Evolutionary conservation across 2,888 invertebrate species (phyloP), one percentile per base, ranked within the genome.

Genomic region (Meghimatium bilineatum): DNA sequence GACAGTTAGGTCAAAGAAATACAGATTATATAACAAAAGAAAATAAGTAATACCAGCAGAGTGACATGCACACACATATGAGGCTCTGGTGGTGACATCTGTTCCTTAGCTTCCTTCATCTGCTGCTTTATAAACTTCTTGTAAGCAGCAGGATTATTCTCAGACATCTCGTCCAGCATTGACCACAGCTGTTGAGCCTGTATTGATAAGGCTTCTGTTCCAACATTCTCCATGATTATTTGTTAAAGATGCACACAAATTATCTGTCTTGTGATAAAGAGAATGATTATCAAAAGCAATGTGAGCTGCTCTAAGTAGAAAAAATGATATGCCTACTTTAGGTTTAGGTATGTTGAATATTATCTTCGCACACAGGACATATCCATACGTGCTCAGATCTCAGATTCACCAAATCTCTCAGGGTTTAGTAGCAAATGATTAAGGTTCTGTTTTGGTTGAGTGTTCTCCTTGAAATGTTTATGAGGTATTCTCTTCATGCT

Each of bases 101-200:
- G 86, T 79, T 91, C 90, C 72, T 90, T 89, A 12, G 90, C 91
- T 38, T 93, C 93, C 75, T 89, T 89, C 81, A 90, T 87, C 80
- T 93, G 91, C 87, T 91, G 92, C 78, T 93, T 91, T 71, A 93
- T 93, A 81, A 93, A 93, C 76, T 90, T 89, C 67, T 87, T 89
- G 87, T 92, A 92, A 0, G 90, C 90, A 20, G 87, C 83, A 12
- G 93, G 93, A 83, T 92, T 89, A 80, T 89, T 90, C 26, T 89
- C 88, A 0, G 92, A 90, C 93, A 93, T 93, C 29, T 93, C 93
- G 87, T 93, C 93, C 66, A 93, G 86, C 93, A 93, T 93, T 8
- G 90, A 85, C 93, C 93, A 93, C 32, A 93, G 90, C 60, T 92
- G 90, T 74, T 92, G 90, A 6, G 93, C 93, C 83, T 92, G 91